phyloP scores from a whole-genome alignment of 2,113 vertebrate species.

The Tragulus kanchil region DNA sequence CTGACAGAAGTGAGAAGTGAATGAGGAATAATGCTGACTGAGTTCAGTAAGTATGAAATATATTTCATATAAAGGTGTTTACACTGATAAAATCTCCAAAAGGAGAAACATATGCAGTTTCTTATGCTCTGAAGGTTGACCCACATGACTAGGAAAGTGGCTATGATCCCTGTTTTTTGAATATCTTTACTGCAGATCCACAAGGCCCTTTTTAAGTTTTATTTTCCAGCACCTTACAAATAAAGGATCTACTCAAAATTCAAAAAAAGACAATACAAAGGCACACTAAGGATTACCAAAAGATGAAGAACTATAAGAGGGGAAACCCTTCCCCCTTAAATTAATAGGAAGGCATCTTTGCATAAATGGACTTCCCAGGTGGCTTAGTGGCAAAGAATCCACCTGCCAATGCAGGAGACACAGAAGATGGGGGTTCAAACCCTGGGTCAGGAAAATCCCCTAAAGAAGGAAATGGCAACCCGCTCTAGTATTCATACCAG shows the following conservation, averaged over 20 bases:
- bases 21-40: neutral
- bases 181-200: neutral
- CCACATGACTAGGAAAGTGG: neutral
- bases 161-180: neutral
- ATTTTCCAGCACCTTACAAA: neutral
- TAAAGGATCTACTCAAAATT: neutral
- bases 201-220: neutral
- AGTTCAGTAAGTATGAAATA: neutral
- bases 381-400: neutral
- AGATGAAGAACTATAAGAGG: neutral
- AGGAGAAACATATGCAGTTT: neutral
- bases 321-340: neutral
- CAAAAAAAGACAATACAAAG: too few relatives aligned
- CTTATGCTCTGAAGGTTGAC: neutral
- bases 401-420: neutral
- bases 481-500: neutral
- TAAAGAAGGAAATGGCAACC: neutral
- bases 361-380: neutral
- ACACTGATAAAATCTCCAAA: neutral
- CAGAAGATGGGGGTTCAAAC: neutral
- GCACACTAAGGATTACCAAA: neutral
- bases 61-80: neutral
- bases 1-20: neutral
- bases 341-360: neutral
- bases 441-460: neutral